Base-by-base conservation (phyloP, 30 jellyfish, hydroid and myxozoan genomes). In the Cassiopea xamachana region DNA sequence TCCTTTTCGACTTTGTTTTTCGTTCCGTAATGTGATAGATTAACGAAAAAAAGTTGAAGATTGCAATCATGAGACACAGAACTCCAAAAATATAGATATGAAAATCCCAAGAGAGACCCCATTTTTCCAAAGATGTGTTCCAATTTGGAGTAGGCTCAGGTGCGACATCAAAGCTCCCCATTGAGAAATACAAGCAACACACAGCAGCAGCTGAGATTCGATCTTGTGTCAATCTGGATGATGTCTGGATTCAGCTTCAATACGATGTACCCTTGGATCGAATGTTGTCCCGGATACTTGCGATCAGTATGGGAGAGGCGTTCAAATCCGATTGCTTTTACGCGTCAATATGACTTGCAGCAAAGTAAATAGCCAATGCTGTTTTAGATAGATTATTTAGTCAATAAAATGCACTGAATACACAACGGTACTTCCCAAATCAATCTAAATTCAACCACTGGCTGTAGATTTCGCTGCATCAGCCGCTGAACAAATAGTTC, bases 81-180 rank as follows among this genome's bases (percentile, higher is more conserved):
- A 81, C 86, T 9, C 96, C 96, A 69, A 61, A 72, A 58, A 18
- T 1, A 64, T 79, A 79, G 81, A 89, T 79, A 61, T 89, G 96
- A 46, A 80, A 5, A 14, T 59, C 17, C 96, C 96, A 89, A 5
- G 59, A 46, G 39, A 78, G 50, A 7, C 91, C 91, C 96, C 91
- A 89, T 60, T 58, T n/a, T 18, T 55, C 76, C 71, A 80, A 13
- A 43, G 91, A 72, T 39, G 68, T 72, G 77, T 46, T 45, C 89
- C 89, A 89, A 48, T 72, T 50, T 49, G 96, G 96, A 19, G 96
- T 76, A 51, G 96, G 96, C 67, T 89, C 96, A 8, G 96, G 96
- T 4, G 96, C 46, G 15, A 27, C 67, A 7, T 69, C 87, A 78
- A 86, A 48, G 48, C 17, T 51, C 9, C 87, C 75, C 75, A 71